These are phyloP conservation scores for Megalopta genalis DNA, from an alignment of 1,140 invertebrate species.

Conservation along the genomic window DNA sequence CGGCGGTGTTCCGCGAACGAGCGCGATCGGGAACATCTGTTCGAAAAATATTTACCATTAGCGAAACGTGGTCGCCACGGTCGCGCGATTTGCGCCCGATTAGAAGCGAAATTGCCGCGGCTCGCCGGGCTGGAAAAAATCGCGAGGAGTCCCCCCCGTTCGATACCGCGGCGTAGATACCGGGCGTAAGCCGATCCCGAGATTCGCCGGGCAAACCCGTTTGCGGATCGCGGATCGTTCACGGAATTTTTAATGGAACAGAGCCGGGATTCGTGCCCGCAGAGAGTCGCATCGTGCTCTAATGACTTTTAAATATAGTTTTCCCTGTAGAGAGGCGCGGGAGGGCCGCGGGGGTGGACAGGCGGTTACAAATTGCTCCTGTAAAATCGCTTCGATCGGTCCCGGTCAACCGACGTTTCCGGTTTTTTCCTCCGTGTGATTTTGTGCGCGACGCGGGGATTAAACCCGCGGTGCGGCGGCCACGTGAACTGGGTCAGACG, in stretches of 20 bases:
- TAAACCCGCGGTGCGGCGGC: slow-evolving; percentile 36
- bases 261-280: too few relatives aligned
- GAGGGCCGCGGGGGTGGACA: neutral
- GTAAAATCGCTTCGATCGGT: slow-evolving; percentile 37
- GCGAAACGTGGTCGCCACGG: too few relatives aligned
- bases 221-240: neutral
- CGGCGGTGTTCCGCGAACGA: too few relatives aligned
- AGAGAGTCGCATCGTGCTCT: neutral
- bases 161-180: too few relatives aligned
- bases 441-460: slow-evolving; percentile 37
- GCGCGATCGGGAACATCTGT: too few relatives aligned
- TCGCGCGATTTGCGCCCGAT: too few relatives aligned
- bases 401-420: slow-evolving; percentile 37
- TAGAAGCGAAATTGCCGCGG: too few relatives aligned
- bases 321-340: neutral
- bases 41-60: too few relatives aligned
- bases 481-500: slow-evolving; percentile 43
- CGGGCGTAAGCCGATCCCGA: too few relatives aligned
- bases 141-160: too few relatives aligned
- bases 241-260: neutral
- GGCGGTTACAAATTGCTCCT: slow-evolving; percentile 23
- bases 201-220: too few relatives aligned
- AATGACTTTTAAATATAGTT: slow-evolving; percentile 44
- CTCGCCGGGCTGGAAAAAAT: too few relatives aligned
- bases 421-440: slow-evolving; percentile 38